These are phyloP conservation scores for cat (Felis catus) DNA, from an alignment of 2,113 vertebrate species.

Conservation along the genomic window DNA sequence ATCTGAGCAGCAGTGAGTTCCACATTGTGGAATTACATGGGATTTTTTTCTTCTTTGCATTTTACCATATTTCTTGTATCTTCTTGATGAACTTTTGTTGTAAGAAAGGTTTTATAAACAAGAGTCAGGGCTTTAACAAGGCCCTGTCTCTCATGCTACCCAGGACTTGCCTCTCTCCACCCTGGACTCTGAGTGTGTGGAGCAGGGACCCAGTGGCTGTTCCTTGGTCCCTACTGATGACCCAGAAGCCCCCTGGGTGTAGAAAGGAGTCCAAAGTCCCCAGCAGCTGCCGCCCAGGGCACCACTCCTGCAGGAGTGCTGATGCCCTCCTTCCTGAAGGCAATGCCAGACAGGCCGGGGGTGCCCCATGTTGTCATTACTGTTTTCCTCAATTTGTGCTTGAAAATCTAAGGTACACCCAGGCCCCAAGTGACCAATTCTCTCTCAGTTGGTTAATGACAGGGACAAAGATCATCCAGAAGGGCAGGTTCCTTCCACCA, in stretches of 20 bases:
- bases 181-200: no score
- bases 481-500: not conserved
- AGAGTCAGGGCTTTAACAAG: not conserved
- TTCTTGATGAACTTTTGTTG: not conserved
- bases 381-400: not conserved
- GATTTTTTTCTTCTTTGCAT: not conserved
- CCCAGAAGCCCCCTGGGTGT: not conserved
- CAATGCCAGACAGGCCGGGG: no score
- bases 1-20: not conserved
- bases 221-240: not conserved
- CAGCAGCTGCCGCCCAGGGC: not conserved
- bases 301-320: no score
- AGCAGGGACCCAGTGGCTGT: not conserved
- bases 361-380: not conserved
- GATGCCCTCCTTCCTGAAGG: not conserved
- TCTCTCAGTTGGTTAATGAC: not conserved
- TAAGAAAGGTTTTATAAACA: not conserved
- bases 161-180: not conserved
- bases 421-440: not conserved
- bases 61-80: not conserved
- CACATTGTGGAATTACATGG: not conserved
- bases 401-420: not conserved
- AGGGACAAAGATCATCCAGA: not conserved
- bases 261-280: not conserved
- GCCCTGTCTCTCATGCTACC: not conserved